Percentiles rank a stretch among this genome's conserved stretches.
These are phyloP conservation scores for Vireo altiloquus DNA, from an alignment of 2,113 vertebrate genomes.

Conservation along the genomic window DNA sequence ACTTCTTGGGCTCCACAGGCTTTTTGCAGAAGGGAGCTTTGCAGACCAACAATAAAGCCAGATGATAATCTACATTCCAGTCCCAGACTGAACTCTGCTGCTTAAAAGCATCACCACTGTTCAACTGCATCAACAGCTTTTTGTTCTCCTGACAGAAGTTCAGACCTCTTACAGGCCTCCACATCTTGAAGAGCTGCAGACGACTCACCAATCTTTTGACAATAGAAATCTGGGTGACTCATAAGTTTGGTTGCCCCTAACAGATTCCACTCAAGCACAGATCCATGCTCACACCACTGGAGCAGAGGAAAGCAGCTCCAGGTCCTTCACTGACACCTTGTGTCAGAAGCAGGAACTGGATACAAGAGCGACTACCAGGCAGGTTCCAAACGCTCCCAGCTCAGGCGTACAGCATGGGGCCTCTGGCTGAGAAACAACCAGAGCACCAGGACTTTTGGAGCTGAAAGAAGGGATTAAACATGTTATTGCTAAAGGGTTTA, in stretches of 20 bases:
- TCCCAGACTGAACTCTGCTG: neutral
- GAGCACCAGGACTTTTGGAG: neutral
- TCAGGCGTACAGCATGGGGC: too few species aligned
- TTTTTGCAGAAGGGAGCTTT: neutral
- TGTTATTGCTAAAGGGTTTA: neutral
- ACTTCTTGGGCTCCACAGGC: neutral
- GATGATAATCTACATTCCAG: neutral
- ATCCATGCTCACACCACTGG: neutral
- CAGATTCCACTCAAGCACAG: neutral
- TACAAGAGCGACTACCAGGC: neutral
- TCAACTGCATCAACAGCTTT: neutral
- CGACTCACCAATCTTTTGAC: neutral
- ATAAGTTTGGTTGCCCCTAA: neutral
- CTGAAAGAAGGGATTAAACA: neutral
- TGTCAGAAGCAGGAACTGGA: constrained; percentile 28
- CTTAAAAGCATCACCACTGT: neutral
- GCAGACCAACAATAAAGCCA: neutral
- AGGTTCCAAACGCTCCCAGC: neutral
- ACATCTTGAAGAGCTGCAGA: neutral
- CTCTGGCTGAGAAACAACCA: neutral
- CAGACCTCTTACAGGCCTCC: neutral
- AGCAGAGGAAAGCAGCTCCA: neutral
- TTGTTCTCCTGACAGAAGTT: neutral
- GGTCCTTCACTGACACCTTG: constrained; percentile 53
- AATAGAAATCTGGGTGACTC: neutral